Percentiles rank a stretch among this genome's conserved stretches.
phyloP scores from a whole-genome alignment of 2,113 vertebrate species.

The Pteronura brasiliensis region DNA sequence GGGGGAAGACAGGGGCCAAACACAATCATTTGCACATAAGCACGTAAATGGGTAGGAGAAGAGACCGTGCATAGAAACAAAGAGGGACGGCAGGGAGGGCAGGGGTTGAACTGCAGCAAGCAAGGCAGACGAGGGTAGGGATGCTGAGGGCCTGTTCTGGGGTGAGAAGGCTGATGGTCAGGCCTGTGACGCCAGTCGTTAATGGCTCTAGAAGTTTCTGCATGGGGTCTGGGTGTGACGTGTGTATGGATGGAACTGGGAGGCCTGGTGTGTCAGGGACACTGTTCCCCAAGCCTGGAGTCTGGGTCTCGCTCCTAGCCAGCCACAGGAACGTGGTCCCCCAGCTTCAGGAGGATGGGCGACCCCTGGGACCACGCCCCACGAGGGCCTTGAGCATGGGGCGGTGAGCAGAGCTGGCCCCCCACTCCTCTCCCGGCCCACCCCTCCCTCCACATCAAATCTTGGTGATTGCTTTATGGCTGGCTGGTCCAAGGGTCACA shows the following conservation, averaged over 20 bases:
- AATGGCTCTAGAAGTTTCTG: neutral
- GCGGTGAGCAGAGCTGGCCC: neutral
- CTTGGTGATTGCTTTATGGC: slow-evolving; percentile 1
- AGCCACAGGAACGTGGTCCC: neutral
- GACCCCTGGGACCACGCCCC: neutral
- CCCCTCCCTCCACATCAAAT: neutral
- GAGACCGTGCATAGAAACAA: neutral
- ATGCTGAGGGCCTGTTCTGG: no score
- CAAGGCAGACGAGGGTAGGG: neutral
- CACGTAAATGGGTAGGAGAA: neutral
- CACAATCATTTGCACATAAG: neutral
- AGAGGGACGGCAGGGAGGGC: neutral
- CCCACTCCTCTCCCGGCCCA: no score
- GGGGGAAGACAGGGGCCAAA: neutral
- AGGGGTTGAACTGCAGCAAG: neutral
- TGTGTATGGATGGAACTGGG: no score
- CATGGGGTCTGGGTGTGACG: accelerated
- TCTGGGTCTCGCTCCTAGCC: neutral
- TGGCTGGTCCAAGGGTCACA: neutral
- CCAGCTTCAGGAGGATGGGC: neutral
- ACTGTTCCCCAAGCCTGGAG: neutral
- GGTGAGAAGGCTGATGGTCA: neutral
- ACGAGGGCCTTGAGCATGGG: neutral
- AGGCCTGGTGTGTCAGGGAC: neutral
- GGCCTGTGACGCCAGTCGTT: neutral